Conservation (phyloP, 2,797 vertebrate species). For the Sylvia borin region DNA sequence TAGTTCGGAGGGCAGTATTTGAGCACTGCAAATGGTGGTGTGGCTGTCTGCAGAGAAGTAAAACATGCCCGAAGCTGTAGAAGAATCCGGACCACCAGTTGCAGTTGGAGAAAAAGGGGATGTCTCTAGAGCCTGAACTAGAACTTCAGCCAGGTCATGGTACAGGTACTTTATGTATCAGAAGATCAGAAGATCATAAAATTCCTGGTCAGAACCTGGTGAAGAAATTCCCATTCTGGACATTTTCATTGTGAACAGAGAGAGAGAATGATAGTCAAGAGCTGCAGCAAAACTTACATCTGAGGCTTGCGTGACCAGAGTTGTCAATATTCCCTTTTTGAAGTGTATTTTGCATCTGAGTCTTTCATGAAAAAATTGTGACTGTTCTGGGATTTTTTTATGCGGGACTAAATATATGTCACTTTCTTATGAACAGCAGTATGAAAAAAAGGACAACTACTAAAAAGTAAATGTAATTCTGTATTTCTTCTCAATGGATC, state of each 20-base stretch:
- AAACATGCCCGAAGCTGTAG: neutral
- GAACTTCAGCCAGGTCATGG: neutral
- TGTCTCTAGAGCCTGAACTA: neutral
- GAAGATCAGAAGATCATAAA: neutral
- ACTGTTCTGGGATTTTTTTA: neutral
- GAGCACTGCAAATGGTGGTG: neutral
- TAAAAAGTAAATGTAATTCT: neutral
- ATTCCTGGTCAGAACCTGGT: neutral
- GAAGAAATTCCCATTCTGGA: neutral
- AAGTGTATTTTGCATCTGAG: neutral
- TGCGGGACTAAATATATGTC: neutral
- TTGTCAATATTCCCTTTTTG: neutral
- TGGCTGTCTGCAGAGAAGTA: neutral
- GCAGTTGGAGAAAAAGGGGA: neutral
- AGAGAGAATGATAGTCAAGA: neutral
- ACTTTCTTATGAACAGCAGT: neutral
- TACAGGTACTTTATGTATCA: neutral
- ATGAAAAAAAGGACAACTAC: neutral
- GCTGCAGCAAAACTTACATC: neutral
- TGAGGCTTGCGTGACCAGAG: accelerated
- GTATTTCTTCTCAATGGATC: neutral
- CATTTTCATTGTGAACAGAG: neutral
- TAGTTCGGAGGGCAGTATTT: neutral
- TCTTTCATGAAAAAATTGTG: neutral
- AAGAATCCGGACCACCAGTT: neutral